These are phyloP conservation scores for Eunapius fragilis DNA, from an alignment of 37 sponge, comb jelly and placozoan genomes.

Conservation along the genomic window DNA sequence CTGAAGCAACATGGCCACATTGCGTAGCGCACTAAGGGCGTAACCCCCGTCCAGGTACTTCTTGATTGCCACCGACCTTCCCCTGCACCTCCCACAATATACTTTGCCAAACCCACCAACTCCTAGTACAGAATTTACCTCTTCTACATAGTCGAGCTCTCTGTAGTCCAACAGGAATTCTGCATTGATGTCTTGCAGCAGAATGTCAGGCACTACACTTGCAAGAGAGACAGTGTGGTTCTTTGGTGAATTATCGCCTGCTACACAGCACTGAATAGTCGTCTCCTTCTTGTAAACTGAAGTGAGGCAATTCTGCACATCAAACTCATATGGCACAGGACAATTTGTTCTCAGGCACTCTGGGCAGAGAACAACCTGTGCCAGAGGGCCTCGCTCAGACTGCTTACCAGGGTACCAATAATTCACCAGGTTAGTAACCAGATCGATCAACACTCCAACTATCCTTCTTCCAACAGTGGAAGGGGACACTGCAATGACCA, in stretches of 20 bases:
- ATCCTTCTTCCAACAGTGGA: constrained; percentile 53
- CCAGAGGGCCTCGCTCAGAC: neutral
- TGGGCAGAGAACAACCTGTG: constrained; percentile 61
- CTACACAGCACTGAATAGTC: constrained; percentile 48
- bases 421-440: constrained; percentile 52
- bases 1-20: constrained; percentile 73
- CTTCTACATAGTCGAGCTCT: constrained; percentile 60
- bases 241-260: neutral
- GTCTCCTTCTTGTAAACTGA: constrained; percentile 25
- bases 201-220: constrained; percentile 85
- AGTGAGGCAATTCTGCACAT: constrained; percentile 36
- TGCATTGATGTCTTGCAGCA: constrained; percentile 74
- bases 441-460: constrained; percentile 77
- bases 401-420: constrained; percentile 89
- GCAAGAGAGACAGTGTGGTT: constrained; percentile 57
- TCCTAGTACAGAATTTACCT: constrained; percentile 72
- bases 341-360: constrained; percentile 56
- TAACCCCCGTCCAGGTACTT: constrained; percentile 48
- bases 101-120: constrained; percentile 86
- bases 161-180: constrained; percentile 61
- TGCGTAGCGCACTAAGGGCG: constrained; percentile 65
- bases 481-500: constrained; percentile 53
- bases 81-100: constrained; percentile 69
- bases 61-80: constrained; percentile 82
- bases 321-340: constrained; percentile 46